phyloP scores from a whole-genome alignment of 2,797 vertebrate genomes.

The Darevskia nairensis region DNA sequence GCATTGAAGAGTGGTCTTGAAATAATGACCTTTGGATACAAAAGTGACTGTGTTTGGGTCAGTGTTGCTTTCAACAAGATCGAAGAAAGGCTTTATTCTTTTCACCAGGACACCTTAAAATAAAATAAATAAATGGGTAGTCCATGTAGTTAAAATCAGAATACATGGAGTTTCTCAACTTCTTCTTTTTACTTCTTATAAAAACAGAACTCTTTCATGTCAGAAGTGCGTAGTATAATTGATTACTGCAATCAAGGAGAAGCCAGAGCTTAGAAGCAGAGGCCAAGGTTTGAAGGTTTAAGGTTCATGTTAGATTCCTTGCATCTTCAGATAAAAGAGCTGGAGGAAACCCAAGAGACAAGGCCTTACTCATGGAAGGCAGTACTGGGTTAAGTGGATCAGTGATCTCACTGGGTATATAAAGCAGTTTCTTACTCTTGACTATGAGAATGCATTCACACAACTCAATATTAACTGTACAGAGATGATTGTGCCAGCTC shows the following conservation, averaged over 20 bases:
- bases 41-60: neutral
- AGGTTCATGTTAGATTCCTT: neutral
- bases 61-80: constrained; percentile 42
- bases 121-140: too few species aligned
- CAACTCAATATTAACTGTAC: neutral
- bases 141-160: neutral
- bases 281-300: neutral
- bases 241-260: neutral
- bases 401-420: neutral
- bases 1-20: constrained; percentile 38
- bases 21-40: neutral
- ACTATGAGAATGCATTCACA: neutral
- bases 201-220: constrained; percentile 38
- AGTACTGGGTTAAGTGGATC: neutral
- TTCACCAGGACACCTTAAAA: neutral
- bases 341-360: neutral
- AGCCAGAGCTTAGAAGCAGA: neutral
- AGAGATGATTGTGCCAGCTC: neutral
- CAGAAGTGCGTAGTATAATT: neutral
- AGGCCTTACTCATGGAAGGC: neutral
- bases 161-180: neutral
- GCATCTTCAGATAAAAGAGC: neutral
- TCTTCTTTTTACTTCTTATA: constrained; percentile 32
- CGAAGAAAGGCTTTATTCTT: constrained; percentile 19
- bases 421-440: neutral